Evolutionary conservation across 1,140 invertebrate species (phyloP).

Genomic region (Tetramorium simillimum): DNA sequence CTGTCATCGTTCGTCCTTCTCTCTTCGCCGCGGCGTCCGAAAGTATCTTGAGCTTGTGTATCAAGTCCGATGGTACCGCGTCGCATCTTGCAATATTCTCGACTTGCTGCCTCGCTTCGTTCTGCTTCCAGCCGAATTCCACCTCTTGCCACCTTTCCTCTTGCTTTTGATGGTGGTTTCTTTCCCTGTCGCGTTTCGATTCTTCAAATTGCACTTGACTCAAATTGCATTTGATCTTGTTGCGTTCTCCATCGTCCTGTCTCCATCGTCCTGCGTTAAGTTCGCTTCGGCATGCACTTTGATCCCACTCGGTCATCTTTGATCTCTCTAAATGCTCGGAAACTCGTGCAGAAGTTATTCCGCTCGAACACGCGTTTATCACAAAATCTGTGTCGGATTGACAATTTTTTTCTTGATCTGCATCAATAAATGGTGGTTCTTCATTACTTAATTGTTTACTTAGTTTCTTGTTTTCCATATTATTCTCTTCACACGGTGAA

Average conservation of each 20-base stretch:
- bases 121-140: not conserved
- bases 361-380: not conserved
- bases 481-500: not conserved
- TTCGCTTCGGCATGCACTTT: not conserved
- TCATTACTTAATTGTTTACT: not conserved
- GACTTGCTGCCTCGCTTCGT: slow-evolving; percentile 1
- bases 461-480: not conserved
- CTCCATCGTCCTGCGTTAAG: too few relatives aligned
- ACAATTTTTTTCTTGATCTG: not conserved
- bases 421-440: not conserved
- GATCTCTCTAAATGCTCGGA: not conserved
- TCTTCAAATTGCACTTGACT: not conserved
- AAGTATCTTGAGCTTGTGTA: slow-evolving; percentile 70
- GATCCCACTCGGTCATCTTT: not conserved
- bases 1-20: slow-evolving; percentile 36
- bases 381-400: not conserved
- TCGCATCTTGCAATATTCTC: slow-evolving; percentile 30
- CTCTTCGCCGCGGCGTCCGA: slow-evolving; percentile 57
- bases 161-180: not conserved
- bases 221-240: not conserved
- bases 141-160: not conserved
- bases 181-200: not conserved
- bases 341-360: not conserved
- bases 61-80: slow-evolving; percentile 63
- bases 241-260: not conserved